Percentiles rank a stretch among this genome's conserved stretches.
Conservation (phyloP, 2,888 invertebrate genomes). For the Tenthredo scrophulariae region DNA sequence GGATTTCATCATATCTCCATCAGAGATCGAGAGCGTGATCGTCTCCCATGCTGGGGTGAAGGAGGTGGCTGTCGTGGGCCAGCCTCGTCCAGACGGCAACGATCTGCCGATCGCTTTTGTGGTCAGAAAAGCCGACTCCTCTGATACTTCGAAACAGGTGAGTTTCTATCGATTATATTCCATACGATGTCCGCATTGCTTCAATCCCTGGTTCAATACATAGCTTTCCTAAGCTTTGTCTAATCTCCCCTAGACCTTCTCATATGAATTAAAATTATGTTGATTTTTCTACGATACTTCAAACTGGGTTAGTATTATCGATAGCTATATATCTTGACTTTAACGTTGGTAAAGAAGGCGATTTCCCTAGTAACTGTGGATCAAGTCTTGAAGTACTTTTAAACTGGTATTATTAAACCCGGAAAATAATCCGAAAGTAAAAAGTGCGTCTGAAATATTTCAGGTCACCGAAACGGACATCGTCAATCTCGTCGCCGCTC, state of each 20-base stretch:
- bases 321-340: too few species aligned
- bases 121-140: not conserved
- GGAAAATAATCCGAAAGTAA: not conserved
- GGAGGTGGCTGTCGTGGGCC: conserved; percentile 70
- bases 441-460: not conserved
- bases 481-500: conserved; percentile 36
- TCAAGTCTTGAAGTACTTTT: too few species aligned
- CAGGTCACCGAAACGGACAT: conserved; percentile 49
- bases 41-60: conserved; percentile 65
- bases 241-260: too few species aligned
- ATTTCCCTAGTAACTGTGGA: too few species aligned
- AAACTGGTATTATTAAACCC: too few species aligned
- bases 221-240: too few species aligned
- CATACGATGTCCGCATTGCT: not conserved
- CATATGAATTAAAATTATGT: too few species aligned
- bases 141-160: not conserved
- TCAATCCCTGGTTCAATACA: too few species aligned
- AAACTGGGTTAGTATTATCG: too few species aligned
- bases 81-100: conserved; percentile 66
- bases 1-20: conserved; percentile 70
- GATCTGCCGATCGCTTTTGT: conserved; percentile 73
- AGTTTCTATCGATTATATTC: not conserved
- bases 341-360: too few species aligned
- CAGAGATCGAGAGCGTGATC: conserved; percentile 69
- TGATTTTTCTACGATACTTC: too few species aligned